A percentile compares a stretch with the other conserved stretches of the same genome.
phyloP scores from a whole-genome alignment of 2,797 vertebrate species.

The Oryzias sinensis region DNA sequence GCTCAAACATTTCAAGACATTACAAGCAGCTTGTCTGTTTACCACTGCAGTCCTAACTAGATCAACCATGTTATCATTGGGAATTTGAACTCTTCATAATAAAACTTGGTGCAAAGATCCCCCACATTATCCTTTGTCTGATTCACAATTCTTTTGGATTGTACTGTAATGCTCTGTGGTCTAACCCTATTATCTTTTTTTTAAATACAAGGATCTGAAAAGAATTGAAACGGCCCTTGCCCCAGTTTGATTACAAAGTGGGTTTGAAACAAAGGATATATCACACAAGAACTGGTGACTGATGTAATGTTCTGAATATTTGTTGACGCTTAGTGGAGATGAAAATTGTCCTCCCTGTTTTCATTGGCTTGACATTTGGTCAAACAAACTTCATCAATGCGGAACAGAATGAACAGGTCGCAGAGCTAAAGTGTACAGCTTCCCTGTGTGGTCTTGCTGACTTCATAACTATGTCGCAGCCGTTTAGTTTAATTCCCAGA shows the following conservation, averaged over 20 bases:
- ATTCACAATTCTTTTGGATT: too few species aligned
- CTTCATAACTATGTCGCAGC: slow-evolving; percentile 69
- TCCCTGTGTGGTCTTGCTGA: slow-evolving; percentile 76
- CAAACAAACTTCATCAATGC: slow-evolving; percentile 49
- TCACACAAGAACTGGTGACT: slow-evolving; percentile 25
- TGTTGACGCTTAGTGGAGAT: slow-evolving; percentile 34
- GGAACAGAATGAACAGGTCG: slow-evolving; percentile 38
- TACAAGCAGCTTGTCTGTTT: too few species aligned
- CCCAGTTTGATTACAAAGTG: neutral
- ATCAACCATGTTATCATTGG: too few species aligned
- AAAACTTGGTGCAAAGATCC: too few species aligned
- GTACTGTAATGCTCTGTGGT: too few species aligned
- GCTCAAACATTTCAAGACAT: too few species aligned
- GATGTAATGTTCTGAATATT: slow-evolving; percentile 21
- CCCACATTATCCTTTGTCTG: too few species aligned
- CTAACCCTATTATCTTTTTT: too few species aligned
- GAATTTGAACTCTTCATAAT: too few species aligned
- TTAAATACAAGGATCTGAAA: too few species aligned
- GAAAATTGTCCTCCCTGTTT: slow-evolving; percentile 28
- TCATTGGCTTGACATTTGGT: slow-evolving; percentile 36
- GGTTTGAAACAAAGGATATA: slow-evolving; percentile 23
- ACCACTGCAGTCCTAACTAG: too few species aligned
- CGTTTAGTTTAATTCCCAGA: slow-evolving; percentile 72
- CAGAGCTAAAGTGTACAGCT: slow-evolving; percentile 33
- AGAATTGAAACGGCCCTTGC: neutral